Conservation (phyloP, 1,140 invertebrate species). For the Mesaphorura yosii region DNA sequence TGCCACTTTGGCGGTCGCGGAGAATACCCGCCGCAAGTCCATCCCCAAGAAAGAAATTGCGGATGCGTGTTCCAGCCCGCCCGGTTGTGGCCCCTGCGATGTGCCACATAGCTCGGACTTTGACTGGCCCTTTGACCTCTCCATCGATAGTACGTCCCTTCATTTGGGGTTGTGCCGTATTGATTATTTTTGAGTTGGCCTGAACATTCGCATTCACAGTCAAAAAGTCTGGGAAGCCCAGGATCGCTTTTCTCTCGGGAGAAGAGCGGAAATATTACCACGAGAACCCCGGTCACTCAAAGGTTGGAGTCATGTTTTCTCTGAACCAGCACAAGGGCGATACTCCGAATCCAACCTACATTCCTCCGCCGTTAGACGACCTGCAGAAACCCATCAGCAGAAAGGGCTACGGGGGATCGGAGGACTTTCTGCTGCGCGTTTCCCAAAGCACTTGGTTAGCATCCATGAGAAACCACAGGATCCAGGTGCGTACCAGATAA, state of each 20-base stretch:
- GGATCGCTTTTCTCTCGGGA: slow-evolving; percentile 11
- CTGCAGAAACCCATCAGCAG: slow-evolving; percentile 8
- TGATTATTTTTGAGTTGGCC: background rate
- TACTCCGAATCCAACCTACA: slow-evolving; percentile 9
- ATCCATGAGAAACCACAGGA: background rate
- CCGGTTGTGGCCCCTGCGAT: too few relatives aligned
- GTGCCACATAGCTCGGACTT: too few relatives aligned
- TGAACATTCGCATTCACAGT: background rate
- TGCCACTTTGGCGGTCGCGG: too few relatives aligned
- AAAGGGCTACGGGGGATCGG: slow-evolving; percentile 9
- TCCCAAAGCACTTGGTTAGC: slow-evolving; percentile 1
- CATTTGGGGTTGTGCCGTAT: background rate
- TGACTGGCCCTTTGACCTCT: slow-evolving; percentile 7
- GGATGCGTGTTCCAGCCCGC: too few relatives aligned
- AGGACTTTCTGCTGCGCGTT: slow-evolving; percentile 3
- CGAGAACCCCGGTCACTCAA: slow-evolving; percentile 8
- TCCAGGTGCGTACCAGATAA: slow-evolving; percentile 7
- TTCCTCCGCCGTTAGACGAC: background rate
- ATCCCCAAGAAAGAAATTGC: too few relatives aligned
- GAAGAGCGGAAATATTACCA: slow-evolving; percentile 12
- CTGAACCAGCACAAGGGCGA: background rate
- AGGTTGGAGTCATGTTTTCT: slow-evolving; percentile 1
- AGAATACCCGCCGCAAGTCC: too few relatives aligned
- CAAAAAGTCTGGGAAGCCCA: slow-evolving; percentile 12
- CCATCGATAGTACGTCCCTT: slow-evolving; percentile 5